These are phyloP conservation scores for Schizothorax lantsangensis DNA, from an alignment of 2,797 vertebrate genomes.

Conservation along the genomic window DNA sequence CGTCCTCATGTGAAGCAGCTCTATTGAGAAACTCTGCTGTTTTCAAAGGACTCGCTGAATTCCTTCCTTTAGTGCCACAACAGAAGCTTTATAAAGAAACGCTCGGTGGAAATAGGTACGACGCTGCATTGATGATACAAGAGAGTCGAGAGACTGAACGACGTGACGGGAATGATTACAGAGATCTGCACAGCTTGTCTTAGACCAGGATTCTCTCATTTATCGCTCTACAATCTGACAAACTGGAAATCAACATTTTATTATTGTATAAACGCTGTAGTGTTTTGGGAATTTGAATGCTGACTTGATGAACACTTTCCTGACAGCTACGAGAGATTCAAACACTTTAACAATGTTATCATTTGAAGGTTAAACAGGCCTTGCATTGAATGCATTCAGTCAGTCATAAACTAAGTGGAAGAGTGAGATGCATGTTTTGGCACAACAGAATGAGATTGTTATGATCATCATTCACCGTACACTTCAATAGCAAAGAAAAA, in stretches of 20 bases:
- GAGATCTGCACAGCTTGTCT: too few relatives aligned
- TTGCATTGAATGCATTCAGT: background rate
- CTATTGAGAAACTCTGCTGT: background rate
- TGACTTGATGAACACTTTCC: background rate
- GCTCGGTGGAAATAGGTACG: background rate
- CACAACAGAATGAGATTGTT: too few relatives aligned
- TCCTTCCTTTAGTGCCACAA: background rate
- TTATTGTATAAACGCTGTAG: background rate
- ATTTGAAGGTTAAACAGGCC: background rate
- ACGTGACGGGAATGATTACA: conserved; percentile 16
- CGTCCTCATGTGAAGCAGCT: background rate
- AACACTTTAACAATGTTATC: background rate
- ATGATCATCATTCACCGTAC: too few relatives aligned
- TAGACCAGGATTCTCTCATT: background rate
- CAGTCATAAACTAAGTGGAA: too few relatives aligned
- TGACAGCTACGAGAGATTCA: background rate
- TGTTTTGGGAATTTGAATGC: background rate
- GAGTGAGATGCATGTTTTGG: too few relatives aligned
- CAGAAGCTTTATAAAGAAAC: background rate
- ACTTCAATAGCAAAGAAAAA: background rate
- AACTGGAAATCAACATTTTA: background rate
- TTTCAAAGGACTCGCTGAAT: background rate
- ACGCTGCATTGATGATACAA: background rate
- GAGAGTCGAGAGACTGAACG: background rate
- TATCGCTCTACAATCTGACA: background rate